phyloP scores from a whole-genome alignment of 2,888 invertebrate species.

The Diplazon laetatorius region DNA sequence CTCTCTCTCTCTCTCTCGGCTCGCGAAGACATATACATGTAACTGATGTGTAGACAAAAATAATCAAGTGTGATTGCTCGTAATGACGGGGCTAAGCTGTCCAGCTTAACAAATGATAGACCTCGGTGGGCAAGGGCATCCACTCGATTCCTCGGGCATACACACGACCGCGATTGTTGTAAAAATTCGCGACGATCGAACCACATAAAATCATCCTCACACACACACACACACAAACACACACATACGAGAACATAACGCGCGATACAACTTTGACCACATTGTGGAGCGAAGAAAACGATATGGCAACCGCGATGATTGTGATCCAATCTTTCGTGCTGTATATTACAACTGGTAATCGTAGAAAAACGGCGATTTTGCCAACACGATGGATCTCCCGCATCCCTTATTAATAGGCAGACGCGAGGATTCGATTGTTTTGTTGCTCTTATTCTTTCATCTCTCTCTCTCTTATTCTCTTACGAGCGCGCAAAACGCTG shows the following conservation, averaged over 20 bases:
- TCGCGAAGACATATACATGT: conserved; percentile 46
- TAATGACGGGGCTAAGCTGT: conserved; percentile 82
- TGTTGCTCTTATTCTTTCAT: conserved; percentile 20
- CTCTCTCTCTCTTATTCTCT: too few relatives aligned
- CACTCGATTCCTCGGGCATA: conserved; percentile 26
- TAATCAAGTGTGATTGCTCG: conserved; percentile 82
- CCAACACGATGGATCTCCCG: conserved; percentile 67
- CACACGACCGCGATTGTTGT: neutral
- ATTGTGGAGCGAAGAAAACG: conserved; percentile 11
- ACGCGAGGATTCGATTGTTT: conserved; percentile 65
- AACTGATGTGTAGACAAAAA: conserved; percentile 80
- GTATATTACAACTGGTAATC: conserved; percentile 75
- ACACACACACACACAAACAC: conserved; percentile 13
- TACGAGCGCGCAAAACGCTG: too few relatives aligned
- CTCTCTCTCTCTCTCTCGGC: conserved; percentile 40
- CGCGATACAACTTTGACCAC: conserved; percentile 8
- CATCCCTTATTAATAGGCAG: conserved; percentile 79
- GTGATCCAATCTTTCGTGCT: conserved; percentile 30
- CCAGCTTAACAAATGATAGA: conserved; percentile 82
- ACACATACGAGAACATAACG: conserved; percentile 9
- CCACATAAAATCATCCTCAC: conserved; percentile 22
- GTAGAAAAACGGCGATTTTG: conserved; percentile 73
- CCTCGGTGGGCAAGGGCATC: conserved; percentile 64
- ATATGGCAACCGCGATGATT: conserved; percentile 65
- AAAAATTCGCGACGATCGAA: conserved; percentile 14